Conservation (phyloP, 2,113 vertebrate genomes). For the Panthera uncia region DNA sequence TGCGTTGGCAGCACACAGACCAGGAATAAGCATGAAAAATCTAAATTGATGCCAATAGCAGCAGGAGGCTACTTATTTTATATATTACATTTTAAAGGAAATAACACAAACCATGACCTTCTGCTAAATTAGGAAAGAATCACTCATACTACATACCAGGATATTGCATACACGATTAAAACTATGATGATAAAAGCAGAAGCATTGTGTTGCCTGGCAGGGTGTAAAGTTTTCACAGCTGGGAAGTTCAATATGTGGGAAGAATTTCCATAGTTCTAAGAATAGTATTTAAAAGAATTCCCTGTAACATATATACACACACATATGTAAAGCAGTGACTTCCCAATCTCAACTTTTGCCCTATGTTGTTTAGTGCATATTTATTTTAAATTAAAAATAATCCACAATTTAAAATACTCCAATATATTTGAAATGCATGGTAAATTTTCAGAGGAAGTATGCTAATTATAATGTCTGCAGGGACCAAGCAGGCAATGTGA, state of each 20-base stretch:
- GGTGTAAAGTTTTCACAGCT: not conserved
- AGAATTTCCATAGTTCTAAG: not conserved
- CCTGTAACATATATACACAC: not conserved
- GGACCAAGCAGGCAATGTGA: not conserved
- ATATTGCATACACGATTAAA: not conserved
- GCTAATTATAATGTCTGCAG: not conserved
- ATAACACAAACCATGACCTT: conserved; percentile 47
- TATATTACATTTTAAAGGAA: conserved; percentile 36
- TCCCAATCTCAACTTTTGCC: not conserved
- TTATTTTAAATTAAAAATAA: conserved; percentile 43
- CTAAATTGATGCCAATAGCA: not conserved
- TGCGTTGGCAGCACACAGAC: not conserved
- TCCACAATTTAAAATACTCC: not conserved
- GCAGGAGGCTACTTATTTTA: not conserved
- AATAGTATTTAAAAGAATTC: not conserved
- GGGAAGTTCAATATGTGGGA: not conserved
- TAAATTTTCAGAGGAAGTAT: not conserved
- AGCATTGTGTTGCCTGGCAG: not conserved
- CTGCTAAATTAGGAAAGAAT: conserved; percentile 18
- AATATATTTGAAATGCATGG: not conserved
- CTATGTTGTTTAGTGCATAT: not conserved
- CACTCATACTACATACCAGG: not conserved
- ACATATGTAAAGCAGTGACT: not conserved
- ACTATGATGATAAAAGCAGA: not conserved
- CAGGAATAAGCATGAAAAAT: conserved; percentile 58